Conservation (phyloP, 2,797 vertebrate species). For the Gymnodraco acuticeps region DNA sequence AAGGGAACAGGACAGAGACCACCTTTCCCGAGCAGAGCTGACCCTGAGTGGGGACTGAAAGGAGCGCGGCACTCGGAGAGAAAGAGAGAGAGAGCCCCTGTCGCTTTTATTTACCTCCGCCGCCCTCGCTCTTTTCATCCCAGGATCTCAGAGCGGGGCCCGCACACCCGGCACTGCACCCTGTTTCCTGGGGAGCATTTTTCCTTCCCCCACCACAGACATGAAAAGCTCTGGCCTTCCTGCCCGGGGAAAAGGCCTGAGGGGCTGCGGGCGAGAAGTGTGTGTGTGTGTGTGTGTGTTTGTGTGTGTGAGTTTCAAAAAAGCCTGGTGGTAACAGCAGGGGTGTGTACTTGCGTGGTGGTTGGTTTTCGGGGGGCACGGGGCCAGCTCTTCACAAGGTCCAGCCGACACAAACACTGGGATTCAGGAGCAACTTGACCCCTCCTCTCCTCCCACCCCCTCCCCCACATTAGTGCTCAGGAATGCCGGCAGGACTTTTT, state of each 20-base stretch:
- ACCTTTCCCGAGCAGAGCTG: slow-evolving; percentile 81
- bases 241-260: slow-evolving; percentile 83
- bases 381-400: slow-evolving; percentile 85
- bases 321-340: slow-evolving; percentile 52
- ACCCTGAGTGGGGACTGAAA: slow-evolving; percentile 67
- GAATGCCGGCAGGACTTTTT: slow-evolving; percentile 85
- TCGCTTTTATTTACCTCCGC: slow-evolving; percentile 89
- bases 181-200: slow-evolving; percentile 90
- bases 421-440: slow-evolving; percentile 89
- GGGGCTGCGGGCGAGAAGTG: slow-evolving; percentile 60
- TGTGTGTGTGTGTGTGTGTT: slow-evolving; percentile 13
- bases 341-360: slow-evolving; percentile 59
- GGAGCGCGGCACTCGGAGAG: slow-evolving; percentile 35
- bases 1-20: slow-evolving; percentile 75
- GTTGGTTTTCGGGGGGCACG: slow-evolving; percentile 76
- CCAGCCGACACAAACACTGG: slow-evolving; percentile 84
- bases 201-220: slow-evolving; percentile 84
- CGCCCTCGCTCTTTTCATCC: slow-evolving; percentile 88
- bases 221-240: slow-evolving; percentile 91
- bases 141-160: slow-evolving; percentile 85
- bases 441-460: slow-evolving; percentile 67
- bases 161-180: slow-evolving; percentile 72
- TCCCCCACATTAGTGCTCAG: slow-evolving; percentile 83
- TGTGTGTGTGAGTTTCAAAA: not conserved
- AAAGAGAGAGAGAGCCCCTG: slow-evolving; percentile 73